Evolutionary conservation across 2,888 invertebrate species (phyloP).

Genomic region (Polydrusus tereticollis): DNA sequence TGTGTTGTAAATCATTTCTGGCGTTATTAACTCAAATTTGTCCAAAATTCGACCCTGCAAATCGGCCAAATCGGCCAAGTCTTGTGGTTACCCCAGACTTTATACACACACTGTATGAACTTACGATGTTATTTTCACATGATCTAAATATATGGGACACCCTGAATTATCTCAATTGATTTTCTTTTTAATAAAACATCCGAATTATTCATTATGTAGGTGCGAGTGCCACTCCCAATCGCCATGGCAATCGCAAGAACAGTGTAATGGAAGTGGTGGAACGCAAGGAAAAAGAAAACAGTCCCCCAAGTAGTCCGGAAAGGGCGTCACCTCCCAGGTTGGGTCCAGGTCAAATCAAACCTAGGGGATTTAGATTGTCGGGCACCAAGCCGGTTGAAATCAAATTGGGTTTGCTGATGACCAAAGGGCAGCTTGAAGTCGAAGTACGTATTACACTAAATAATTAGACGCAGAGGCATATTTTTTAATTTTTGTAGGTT

Average conservation of each 20-base stretch:
- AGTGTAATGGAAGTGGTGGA: constrained; percentile 72
- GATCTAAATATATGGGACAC: too few relatives aligned
- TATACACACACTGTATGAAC: too few relatives aligned
- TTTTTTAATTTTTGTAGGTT: constrained; percentile 61
- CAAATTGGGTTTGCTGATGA: constrained; percentile 88
- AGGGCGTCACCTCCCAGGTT: constrained; percentile 71
- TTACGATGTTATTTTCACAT: too few relatives aligned
- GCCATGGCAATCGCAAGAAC: constrained; percentile 69
- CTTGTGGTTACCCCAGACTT: too few relatives aligned
- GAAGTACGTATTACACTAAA: constrained; percentile 67
- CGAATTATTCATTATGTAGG: constrained; percentile 46
- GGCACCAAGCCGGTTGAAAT: constrained; percentile 83
- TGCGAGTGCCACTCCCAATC: constrained; percentile 62
- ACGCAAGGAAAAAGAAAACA: constrained; percentile 66
- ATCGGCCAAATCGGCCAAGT: too few relatives aligned
- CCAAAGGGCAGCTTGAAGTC: constrained; percentile 92
- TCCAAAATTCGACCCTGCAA: too few relatives aligned
- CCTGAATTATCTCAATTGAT: too few relatives aligned
- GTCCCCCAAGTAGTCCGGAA: constrained; percentile 72
- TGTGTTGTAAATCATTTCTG: too few relatives aligned
- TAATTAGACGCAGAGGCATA: background rate
- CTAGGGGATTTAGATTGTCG: constrained; percentile 79
- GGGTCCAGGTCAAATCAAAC: constrained; percentile 87
- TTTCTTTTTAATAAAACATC: too few relatives aligned
- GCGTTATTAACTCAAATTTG: too few relatives aligned